These are phyloP conservation scores for Linepithema humile DNA, from an alignment of 1,140 invertebrate genomes.

Conservation along the genomic window DNA sequence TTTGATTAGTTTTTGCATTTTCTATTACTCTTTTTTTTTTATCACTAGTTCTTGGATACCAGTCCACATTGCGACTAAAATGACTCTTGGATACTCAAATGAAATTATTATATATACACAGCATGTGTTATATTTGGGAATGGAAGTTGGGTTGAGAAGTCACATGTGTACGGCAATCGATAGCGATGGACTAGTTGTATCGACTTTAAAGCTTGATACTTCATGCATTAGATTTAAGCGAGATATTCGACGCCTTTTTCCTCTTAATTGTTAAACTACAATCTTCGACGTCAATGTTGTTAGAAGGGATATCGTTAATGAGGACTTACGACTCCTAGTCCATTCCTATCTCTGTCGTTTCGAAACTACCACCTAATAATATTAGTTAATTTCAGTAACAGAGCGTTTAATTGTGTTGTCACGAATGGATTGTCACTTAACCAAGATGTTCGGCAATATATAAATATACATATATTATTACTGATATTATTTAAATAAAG, in stretches of 20 bases:
- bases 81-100: conserved; percentile 24
- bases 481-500: conserved; percentile 76
- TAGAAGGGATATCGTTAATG: background rate
- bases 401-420: conserved; percentile 59
- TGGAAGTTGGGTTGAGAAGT: conserved; percentile 39
- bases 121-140: conserved; percentile 31
- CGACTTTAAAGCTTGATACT: conserved; percentile 38
- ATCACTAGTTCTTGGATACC: background rate
- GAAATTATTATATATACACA: conserved; percentile 28
- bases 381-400: conserved; percentile 54
- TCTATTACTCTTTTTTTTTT: background rate
- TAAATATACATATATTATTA: conserved; percentile 65
- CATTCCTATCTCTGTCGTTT: conserved; percentile 54
- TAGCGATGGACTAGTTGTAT: conserved; percentile 45
- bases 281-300: conserved; percentile 31
- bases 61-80: conserved; percentile 1
- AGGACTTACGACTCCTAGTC: conserved; percentile 16
- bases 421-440: conserved; percentile 67
- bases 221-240: conserved; percentile 26
- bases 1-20: conserved; percentile 15
- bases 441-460: conserved; percentile 70
- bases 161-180: conserved; percentile 31
- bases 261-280: conserved; percentile 44
- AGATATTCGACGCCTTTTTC: conserved; percentile 21
- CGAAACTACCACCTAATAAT: conserved; percentile 32